A percentile compares a stretch with the other conserved stretches of the same genome.
phyloP scores from a whole-genome alignment of 2,113 vertebrate species.

The Connochaetes taurinus region DNA sequence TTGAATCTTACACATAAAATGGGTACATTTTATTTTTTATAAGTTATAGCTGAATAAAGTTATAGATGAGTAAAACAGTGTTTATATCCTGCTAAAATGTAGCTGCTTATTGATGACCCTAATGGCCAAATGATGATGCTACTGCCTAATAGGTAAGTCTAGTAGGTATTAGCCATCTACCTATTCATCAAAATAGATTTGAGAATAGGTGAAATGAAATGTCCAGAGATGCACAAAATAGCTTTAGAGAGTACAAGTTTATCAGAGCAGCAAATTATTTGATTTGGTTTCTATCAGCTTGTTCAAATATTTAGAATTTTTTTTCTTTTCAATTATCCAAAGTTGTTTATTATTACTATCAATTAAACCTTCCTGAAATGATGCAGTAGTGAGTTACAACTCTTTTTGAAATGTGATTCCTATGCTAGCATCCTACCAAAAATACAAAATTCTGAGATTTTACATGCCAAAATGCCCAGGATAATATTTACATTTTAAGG shows the following conservation, averaged over 20 bases:
- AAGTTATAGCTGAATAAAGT: background rate
- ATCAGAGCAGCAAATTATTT: constrained; percentile 66
- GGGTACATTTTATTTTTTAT: background rate
- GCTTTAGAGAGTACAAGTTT: constrained; percentile 64
- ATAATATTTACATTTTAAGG: constrained; percentile 23
- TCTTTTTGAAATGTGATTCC: constrained; percentile 49
- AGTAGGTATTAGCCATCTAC: background rate
- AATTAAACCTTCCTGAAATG: constrained; percentile 63
- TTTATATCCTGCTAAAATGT: constrained; percentile 95
- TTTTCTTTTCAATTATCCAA: constrained; percentile 59
- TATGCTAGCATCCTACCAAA: constrained; percentile 51
- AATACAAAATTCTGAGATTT: constrained; percentile 64
- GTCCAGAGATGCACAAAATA: constrained; percentile 68
- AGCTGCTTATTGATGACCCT: constrained; percentile 90
- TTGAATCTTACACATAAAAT: background rate
- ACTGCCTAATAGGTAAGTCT: constrained; percentile 48
- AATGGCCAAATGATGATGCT: constrained; percentile 82
- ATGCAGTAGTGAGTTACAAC: constrained; percentile 56
- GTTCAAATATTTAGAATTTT: constrained; percentile 68
- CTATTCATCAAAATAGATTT: constrained; percentile 59
- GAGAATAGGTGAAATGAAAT: constrained; percentile 72
- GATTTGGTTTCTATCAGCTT: constrained; percentile 68
- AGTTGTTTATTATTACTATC: constrained; percentile 57
- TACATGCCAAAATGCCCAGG: constrained; percentile 73
- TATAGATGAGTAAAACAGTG: constrained; percentile 70